Base-by-base conservation (phyloP, 2,888 invertebrate genomes). In the Autographa gamma region DNA sequence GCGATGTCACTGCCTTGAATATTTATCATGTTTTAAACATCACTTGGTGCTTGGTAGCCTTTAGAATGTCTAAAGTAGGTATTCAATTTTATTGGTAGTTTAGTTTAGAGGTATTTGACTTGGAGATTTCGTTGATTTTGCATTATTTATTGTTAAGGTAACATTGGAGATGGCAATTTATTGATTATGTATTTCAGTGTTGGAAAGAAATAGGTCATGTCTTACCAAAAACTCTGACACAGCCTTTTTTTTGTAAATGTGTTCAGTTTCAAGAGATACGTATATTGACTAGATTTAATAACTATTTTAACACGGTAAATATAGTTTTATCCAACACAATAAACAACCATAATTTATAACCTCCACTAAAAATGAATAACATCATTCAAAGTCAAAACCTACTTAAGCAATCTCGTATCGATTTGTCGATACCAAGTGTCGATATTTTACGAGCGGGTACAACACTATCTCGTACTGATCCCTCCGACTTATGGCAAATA, bases 1-100 rank as follows among this genome's bases (percentile, higher is more conserved):
- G 71, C 56, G 70, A 76, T 58, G 69, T 73, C 63, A 73, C 66
- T 71, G 71, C 59, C 16, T 66, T 60, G 62, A 71, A 74, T 83
- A 70, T 79, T 77, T 79, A 83, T 71, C 63, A 75, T 79, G 64
- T 79, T 83, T 78, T 75, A 68, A 73, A 66, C 77, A 76, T 63
- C 64, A 74, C 68, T 76, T 79, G 70, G 60, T 66, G 69, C 65
- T 68, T 64, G 69, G 59, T 31, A 69, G 69, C 70, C 73, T 74
- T 59, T 56, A 38, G 60, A 66, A 66, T 76, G 69, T 66, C 68
- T 72, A 65, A 69, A 64, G 66, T 68, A 68, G 38, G 70, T 66
- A 79, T 62, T 61, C 61, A 52, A 34, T 65, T 64, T 41, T 61
- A 32, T 60, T 71, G 63, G 73, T 69, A 71, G 66, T 79, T 60